These are phyloP conservation scores for Opisthograptis luteolata DNA, from an alignment of 2,888 invertebrate species.

Conservation along the genomic window DNA sequence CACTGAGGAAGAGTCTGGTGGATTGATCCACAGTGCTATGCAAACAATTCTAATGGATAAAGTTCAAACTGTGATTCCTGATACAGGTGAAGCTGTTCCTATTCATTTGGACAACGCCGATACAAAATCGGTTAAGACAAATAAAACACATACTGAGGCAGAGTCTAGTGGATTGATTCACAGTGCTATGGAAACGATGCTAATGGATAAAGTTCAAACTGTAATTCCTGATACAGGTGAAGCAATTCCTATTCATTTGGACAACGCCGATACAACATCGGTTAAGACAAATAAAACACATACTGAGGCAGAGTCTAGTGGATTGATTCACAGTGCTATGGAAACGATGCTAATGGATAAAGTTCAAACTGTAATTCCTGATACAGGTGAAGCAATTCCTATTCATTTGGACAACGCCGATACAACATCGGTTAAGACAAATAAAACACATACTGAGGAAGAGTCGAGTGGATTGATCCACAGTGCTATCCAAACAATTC, in stretches of 20 bases:
- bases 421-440: constrained; percentile 4
- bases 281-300: not conserved
- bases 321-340: constrained; percentile 57
- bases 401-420: constrained; percentile 13
- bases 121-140: constrained; percentile 1
- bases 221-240: constrained; percentile 21
- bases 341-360: constrained; percentile 80
- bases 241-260: constrained; percentile 19
- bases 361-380: constrained; percentile 56
- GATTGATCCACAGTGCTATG: constrained; percentile 72
- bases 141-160: not conserved
- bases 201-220: constrained; percentile 67
- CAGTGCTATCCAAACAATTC: constrained; percentile 78
- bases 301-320: constrained; percentile 17
- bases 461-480: constrained; percentile 57
- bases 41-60: constrained; percentile 80
- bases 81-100: constrained; percentile 15
- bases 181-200: constrained; percentile 78
- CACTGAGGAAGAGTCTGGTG: constrained; percentile 40
- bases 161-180: constrained; percentile 55
- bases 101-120: constrained; percentile 10
- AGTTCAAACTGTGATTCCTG: constrained; percentile 33
- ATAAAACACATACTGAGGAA: not conserved
- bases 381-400: constrained; percentile 27
- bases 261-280: constrained; percentile 1